Evolutionary conservation across 2,888 invertebrate species (phyloP).

Genomic region (Acanthosepion pharaonis): DNA sequence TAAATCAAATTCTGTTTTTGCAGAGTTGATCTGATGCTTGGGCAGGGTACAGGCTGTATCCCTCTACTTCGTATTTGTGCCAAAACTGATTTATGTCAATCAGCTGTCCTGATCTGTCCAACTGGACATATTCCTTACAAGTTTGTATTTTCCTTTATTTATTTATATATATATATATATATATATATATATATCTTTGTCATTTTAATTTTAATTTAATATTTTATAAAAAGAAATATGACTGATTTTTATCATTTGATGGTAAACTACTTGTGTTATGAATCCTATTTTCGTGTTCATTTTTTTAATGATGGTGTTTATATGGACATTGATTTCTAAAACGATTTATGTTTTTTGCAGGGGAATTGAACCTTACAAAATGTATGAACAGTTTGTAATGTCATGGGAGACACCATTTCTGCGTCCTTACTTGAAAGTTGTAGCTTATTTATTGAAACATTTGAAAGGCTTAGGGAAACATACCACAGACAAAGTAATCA

Average conservation of each 20-base stretch:
- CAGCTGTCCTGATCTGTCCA: slow-evolving; percentile 6
- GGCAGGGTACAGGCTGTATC: slow-evolving; percentile 18
- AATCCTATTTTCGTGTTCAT: too few species aligned
- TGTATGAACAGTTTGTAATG: not conserved
- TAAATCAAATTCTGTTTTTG: not conserved
- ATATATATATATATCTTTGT: too few species aligned
- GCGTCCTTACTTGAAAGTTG: not conserved
- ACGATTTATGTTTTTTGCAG: not conserved
- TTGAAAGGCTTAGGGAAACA: not conserved
- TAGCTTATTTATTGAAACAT: not conserved
- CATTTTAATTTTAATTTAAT: too few species aligned
- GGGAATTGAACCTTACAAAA: slow-evolving; percentile 38
- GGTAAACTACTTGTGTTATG: too few species aligned
- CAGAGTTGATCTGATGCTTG: slow-evolving; percentile 33
- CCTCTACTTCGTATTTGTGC: not conserved
- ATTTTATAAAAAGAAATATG: too few species aligned
- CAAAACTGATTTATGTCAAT: not conserved
- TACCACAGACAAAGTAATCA: not conserved
- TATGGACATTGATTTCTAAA: not conserved
- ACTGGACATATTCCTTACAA: not conserved
- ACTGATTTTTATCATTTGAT: too few species aligned
- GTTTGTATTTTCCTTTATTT: not conserved
- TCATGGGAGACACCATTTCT: slow-evolving; percentile 24
- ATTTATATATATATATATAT: too few species aligned
- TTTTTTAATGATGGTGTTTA: too few species aligned